Base-by-base conservation (phyloP, 1,140 invertebrate genomes). In the Latrodectus geometricus region DNA sequence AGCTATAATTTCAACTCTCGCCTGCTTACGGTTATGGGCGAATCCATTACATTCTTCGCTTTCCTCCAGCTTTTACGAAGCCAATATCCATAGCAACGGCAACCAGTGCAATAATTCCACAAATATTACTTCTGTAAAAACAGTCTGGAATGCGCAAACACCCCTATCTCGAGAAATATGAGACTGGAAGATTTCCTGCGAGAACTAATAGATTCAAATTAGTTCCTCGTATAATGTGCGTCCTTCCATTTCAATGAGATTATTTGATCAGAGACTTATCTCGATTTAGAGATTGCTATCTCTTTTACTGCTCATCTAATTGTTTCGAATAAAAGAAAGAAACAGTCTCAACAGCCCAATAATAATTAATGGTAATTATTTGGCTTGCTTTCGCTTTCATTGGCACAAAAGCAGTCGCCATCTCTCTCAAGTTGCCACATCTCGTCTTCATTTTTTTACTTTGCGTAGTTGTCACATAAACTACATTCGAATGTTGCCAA, bases 361-460 rank as follows among this genome's bases (percentile, higher is more conserved):
- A 84, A 76, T 76, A 84, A 84, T 84, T 84, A 84, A 84, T 84
- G 82, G 74, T 84, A 84, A 84, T 84, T 84, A 72, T 75, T 84
- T 76, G 61, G 82, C 76, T 84, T 75, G 72, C 72, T 74, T 74
- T 74, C 52, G 21, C 56, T n/a, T 61, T 84, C 35, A 84, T 76
- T 84, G 68, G 14, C 23, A 11, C 0, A n/a, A 14, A n/a, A 5
- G 8, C 52, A 8, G 15, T 79, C 17, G 15, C 35, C 12, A 66
- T 74, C 72, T 49, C 4, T n/a, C 72, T 4, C 48, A 49, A 5
- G 35, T 50, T 74, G 72, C 49, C 72, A n/a, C n/a, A 61, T 61
- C 17, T 61, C 8, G 11, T 61, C 17, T 61, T 61, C 17, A 4
- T 74, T 78, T 68, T 49, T 21, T 66, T 68, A 78, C 9, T 61